These are phyloP conservation scores for Ctenodactylus gundi DNA, from an alignment of 2,113 vertebrate genomes.

Conservation along the genomic window DNA sequence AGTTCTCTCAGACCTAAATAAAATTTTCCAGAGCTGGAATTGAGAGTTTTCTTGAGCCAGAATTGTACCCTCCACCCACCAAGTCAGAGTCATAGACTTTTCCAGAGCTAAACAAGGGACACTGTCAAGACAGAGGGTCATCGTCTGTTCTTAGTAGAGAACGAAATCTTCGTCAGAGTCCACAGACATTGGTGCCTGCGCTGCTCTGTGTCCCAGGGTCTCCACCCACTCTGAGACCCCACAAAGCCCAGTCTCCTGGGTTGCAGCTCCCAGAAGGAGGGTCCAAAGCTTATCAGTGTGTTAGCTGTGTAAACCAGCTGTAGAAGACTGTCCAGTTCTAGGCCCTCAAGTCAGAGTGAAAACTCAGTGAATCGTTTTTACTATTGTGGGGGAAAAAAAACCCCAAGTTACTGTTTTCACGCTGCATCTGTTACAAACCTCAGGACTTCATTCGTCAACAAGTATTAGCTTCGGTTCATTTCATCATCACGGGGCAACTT, in stretches of 20 bases:
- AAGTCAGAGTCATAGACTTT: neutral
- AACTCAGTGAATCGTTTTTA: neutral
- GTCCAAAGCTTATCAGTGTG: neutral
- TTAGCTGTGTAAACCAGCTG: neutral
- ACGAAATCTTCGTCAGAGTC: neutral
- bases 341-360: neutral
- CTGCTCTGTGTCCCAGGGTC: neutral
- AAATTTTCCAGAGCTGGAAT: neutral
- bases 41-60: neutral
- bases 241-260: too few relatives aligned
- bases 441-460: neutral
- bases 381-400: neutral
- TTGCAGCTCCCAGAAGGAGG: neutral
- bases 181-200: neutral
- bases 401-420: neutral
- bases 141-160: neutral
- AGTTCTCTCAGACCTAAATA: neutral
- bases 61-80: neutral
- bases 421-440: too few relatives aligned
- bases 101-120: neutral
- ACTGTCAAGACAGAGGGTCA: neutral
- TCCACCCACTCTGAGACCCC: fast-evolving
- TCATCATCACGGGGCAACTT: neutral
- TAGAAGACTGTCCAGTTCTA: neutral
- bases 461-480: too few relatives aligned